phyloP scores from a whole-genome alignment of 2,113 vertebrate genomes.

The Clupea harengus region DNA sequence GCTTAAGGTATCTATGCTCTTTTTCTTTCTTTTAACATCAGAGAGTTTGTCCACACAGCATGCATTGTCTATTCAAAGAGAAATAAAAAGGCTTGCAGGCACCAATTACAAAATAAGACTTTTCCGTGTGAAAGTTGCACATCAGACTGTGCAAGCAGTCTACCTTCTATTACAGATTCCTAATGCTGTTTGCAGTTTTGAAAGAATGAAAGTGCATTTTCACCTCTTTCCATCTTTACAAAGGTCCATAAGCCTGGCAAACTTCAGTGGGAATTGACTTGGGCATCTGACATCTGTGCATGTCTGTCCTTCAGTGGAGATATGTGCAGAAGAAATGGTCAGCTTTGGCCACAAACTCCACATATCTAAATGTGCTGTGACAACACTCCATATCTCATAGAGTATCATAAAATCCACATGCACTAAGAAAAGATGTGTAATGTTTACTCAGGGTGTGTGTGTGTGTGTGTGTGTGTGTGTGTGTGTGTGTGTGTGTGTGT shows the following conservation, averaged over 20 bases:
- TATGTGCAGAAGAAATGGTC: background rate
- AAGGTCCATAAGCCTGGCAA: no score
- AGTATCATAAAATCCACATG: background rate
- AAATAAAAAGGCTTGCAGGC: background rate
- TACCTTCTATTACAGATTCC: background rate
- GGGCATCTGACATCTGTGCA: no score
- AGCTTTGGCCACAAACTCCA: background rate
- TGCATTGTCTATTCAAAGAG: background rate
- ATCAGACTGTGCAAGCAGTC: background rate
- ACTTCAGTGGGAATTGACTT: no score
- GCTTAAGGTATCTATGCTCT: background rate
- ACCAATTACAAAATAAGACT: background rate
- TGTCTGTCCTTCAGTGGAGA: no score
- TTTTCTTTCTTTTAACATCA: conserved; percentile 10
- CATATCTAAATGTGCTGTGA: background rate
- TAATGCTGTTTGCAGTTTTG: no score
- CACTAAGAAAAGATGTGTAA: background rate
- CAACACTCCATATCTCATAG: background rate
- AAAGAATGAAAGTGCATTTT: no score
- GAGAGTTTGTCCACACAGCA: background rate
- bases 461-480: conserved; percentile 19
- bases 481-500: conserved; percentile 26
- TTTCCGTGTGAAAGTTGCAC: background rate
- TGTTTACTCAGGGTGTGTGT: conserved; percentile 23
- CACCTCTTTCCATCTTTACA: background rate